Percentiles rank a stretch among this genome's conserved stretches.
Evolutionary conservation across 2,797 vertebrate genomes (phyloP).

Genomic region (Pristis pectinata): DNA sequence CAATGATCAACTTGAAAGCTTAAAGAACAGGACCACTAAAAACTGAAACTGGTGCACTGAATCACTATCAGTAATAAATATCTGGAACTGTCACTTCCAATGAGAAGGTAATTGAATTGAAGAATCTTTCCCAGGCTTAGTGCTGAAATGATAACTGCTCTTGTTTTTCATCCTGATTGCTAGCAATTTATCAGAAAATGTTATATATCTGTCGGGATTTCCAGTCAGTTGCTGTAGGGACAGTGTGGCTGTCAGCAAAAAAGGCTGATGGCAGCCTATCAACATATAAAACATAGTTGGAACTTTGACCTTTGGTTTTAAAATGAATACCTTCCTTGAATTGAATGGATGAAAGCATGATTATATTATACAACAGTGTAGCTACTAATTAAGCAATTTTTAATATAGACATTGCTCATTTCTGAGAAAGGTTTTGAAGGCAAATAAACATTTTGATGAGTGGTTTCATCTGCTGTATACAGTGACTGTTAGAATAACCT

Average conservation of each 20-base stretch:
- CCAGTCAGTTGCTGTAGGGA: constrained; percentile 1
- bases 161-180: neutral
- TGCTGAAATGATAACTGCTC: neutral
- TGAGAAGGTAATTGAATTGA: constrained; percentile 9
- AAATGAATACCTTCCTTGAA: constrained; percentile 14
- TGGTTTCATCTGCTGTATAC: neutral
- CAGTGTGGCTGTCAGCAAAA: neutral
- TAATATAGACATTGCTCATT: neutral
- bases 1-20: neutral
- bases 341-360: neutral
- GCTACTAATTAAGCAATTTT: constrained; percentile 13
- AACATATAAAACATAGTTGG: neutral
- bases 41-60: neutral
- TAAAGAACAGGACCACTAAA: neutral
- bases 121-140: neutral
- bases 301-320: neutral
- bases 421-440: neutral
- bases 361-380: neutral
- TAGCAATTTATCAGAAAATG: neutral
- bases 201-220: neutral
- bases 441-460: constrained; percentile 14
- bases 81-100: neutral
- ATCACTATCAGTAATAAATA: neutral
- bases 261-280: neutral
- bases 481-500: neutral